A percentile compares a stretch with the other conserved stretches of the same genome.
Evolutionary conservation across 2,888 invertebrate genomes (phyloP).

Genomic region (Heliothis peltigera): DNA sequence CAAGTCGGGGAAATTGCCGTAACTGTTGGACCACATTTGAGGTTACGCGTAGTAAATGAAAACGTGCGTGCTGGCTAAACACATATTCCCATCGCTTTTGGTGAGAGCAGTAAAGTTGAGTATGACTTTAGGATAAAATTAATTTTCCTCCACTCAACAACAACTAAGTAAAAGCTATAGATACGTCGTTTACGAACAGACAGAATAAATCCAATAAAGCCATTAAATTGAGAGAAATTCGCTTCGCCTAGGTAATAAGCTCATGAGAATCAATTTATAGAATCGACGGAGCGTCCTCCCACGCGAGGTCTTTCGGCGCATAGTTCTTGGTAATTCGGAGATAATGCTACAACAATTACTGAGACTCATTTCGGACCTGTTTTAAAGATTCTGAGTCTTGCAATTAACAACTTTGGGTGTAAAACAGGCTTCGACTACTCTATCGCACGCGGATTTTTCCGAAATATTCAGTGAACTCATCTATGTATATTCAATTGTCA

Average conservation of each 20-base stretch:
- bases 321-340: not conserved
- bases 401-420: constrained; percentile 10
- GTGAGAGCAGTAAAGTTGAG: too few relatives aligned
- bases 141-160: constrained; percentile 5
- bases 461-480: constrained; percentile 6
- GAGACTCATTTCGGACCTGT: not conserved
- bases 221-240: constrained; percentile 23
- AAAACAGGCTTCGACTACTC: not conserved
- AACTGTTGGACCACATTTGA: constrained; percentile 45
- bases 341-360: constrained; percentile 6
- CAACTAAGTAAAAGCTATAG: not conserved
- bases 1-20: constrained; percentile 45
- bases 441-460: not conserved
- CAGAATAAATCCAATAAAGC: constrained; percentile 12
- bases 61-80: constrained; percentile 11
- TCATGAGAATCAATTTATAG: constrained; percentile 18
- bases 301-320: not conserved
- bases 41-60: constrained; percentile 33
- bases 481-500: constrained; percentile 8
- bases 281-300: constrained; percentile 2
- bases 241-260: constrained; percentile 18
- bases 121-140: too few relatives aligned
- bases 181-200: not conserved
- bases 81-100: not conserved
- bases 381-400: not conserved